Conservation (phyloP, 2,113 vertebrate genomes). For the Nesogale talazaci region DNA sequence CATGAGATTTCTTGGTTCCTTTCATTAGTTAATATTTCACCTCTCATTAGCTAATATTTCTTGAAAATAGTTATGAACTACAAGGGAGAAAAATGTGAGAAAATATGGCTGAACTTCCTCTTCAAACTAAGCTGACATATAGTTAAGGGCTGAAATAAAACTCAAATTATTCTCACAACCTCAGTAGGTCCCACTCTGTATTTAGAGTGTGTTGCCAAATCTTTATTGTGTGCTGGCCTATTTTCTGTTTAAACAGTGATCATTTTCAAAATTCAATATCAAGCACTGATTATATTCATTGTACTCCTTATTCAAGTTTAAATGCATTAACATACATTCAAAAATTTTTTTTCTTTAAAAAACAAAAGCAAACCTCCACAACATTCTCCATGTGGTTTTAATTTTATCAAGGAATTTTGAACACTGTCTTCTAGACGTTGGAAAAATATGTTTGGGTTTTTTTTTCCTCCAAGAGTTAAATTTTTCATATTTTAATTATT, state of each 20-base stretch:
- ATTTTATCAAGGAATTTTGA: conserved; percentile 78
- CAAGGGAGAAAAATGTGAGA: conserved; percentile 28
- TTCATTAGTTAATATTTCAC: no score
- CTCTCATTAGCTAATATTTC: conserved; percentile 1
- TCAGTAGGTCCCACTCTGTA: background rate
- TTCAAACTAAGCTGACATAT: background rate
- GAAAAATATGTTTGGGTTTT: conserved; percentile 69
- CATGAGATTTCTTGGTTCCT: background rate
- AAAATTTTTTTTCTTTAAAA: background rate
- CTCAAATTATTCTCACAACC: background rate
- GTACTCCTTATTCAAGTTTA: background rate
- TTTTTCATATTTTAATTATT: conserved; percentile 71
- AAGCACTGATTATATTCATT: conserved; percentile 5
- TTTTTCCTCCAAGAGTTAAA: conserved; percentile 74
- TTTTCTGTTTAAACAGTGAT: conserved; percentile 49
- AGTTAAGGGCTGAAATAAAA: background rate
- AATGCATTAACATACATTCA: conserved; percentile 7
- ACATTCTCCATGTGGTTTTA: conserved; percentile 71
- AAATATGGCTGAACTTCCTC: background rate
- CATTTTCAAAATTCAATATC: background rate
- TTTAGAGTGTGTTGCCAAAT: background rate
- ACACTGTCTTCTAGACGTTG: conserved; percentile 64
- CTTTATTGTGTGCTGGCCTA: background rate
- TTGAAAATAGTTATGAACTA: background rate
- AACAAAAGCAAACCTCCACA: background rate